Percentiles rank a stretch among this genome's conserved stretches.
phyloP scores from a whole-genome alignment of 1,140 invertebrate genomes.

The Drosophila novamexicana region DNA sequence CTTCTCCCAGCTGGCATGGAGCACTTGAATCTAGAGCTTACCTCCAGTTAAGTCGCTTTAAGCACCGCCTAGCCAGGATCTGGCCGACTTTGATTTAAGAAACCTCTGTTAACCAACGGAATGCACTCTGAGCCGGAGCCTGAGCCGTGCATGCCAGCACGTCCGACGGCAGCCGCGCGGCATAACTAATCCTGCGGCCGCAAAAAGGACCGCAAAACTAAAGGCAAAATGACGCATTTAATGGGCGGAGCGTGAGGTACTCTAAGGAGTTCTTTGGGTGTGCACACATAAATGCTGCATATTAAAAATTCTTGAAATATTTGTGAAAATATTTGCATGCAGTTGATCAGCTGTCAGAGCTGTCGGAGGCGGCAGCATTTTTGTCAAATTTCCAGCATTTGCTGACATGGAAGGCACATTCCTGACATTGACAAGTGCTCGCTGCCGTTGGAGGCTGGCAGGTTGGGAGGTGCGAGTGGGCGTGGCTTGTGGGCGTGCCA shows the following conservation, averaged over 20 bases:
- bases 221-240: constrained; percentile 51
- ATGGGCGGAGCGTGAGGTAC: constrained; percentile 8
- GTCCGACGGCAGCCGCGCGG: background rate
- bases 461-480: background rate
- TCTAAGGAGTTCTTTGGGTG: background rate
- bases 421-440: constrained; percentile 47
- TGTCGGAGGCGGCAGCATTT: constrained; percentile 53
- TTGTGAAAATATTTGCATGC: constrained; percentile 73
- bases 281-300: constrained; percentile 68
- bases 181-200: constrained; percentile 36
- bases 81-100: constrained; percentile 5
- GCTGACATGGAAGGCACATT: constrained; percentile 64
- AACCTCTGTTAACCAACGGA: background rate
- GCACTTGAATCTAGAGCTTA: too few species aligned
- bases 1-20: too few species aligned
- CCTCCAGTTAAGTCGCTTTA: too few species aligned
- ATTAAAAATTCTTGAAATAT: constrained; percentile 80
- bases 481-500: constrained; percentile 17
- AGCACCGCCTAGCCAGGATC: background rate
- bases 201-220: constrained; percentile 32
- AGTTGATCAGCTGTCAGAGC: constrained; percentile 47
- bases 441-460: background rate
- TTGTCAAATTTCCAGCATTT: constrained; percentile 71
- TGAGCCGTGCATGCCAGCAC: background rate
- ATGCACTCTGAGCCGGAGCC: background rate